Conservation (phyloP, 2,113 vertebrate species). For the human region GRCh38 chr5:74442501-74443000, state of each 20-base stretch:
- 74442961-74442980: not conserved
- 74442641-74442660: not conserved
- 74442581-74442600: not conserved
- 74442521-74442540: not conserved
- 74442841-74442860: not conserved
- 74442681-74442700: not conserved
- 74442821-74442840: not conserved
- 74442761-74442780: not conserved
- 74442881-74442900: constrained; percentile 23
- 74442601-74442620: not conserved
- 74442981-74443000: not conserved
- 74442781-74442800: not conserved
- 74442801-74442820: not conserved
- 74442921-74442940: not conserved
- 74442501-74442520: not conserved
- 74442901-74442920: not conserved
- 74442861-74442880: not conserved
- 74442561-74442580: not conserved
- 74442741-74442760: not conserved
- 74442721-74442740: fast-evolving
- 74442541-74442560: not conserved
- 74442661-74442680: not conserved
- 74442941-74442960: not conserved
- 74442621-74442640: not conserved
- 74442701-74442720: not conserved